A percentile compares a stretch with the other conserved stretches of the same genome.
Evolutionary conservation across 1,140 invertebrate genomes (phyloP).

Genomic region (Panagrolaimus sp.): DNA sequence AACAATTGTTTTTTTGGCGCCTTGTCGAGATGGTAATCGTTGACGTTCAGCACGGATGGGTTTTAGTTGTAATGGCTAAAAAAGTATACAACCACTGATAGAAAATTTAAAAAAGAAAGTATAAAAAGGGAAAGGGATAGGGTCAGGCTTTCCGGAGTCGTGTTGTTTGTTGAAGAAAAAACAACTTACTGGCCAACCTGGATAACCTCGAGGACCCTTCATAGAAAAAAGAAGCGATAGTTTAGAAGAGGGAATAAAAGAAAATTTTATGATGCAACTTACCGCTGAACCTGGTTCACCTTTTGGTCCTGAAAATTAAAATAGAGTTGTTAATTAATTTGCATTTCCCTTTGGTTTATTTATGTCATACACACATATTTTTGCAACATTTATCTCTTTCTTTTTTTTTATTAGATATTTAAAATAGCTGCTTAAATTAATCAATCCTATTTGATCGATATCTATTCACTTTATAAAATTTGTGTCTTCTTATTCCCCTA

Average conservation of each 20-base stretch:
- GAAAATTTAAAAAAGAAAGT: slow-evolving; percentile 19
- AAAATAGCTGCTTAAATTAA: no score
- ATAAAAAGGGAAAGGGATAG: slow-evolving; percentile 12
- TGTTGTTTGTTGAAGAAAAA: not conserved
- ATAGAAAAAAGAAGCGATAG: slow-evolving; percentile 13
- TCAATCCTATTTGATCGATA: no score
- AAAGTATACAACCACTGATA: slow-evolving; percentile 11
- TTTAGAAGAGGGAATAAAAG: not conserved
- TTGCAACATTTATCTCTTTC: no score
- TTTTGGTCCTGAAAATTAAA: slow-evolving; percentile 37
- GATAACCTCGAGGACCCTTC: slow-evolving; percentile 30
- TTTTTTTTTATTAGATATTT: no score
- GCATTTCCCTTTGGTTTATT: not conserved
- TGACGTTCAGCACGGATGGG: not conserved
- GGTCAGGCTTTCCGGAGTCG: not conserved
- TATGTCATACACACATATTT: no score
- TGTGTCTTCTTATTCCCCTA: not conserved
- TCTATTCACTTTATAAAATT: not conserved
- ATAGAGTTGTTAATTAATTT: slow-evolving; percentile 14
- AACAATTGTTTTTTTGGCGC: slow-evolving; percentile 19
- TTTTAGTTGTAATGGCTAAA: not conserved
- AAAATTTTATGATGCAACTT: slow-evolving; percentile 18
- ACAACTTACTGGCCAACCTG: slow-evolving; percentile 31
- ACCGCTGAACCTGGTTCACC: slow-evolving; percentile 34
- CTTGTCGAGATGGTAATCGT: slow-evolving; percentile 13